Percentiles rank a stretch among this genome's conserved stretches.
Conservation (phyloP, 2,797 vertebrate species). For the Mus spretus region DNA sequence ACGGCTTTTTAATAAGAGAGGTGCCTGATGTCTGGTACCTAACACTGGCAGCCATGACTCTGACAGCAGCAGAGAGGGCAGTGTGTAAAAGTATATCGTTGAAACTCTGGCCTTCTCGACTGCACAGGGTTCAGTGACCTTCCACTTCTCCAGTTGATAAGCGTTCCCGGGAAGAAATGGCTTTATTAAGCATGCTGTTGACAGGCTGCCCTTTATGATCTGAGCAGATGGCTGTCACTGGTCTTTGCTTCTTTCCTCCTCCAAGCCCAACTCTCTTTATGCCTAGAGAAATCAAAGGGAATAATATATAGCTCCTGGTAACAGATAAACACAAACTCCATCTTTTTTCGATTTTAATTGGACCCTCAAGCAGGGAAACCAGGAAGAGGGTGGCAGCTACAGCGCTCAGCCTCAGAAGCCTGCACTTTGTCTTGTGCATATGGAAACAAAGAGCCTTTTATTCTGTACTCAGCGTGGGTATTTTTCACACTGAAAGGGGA, state of each 20-base stretch:
- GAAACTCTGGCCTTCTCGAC: not conserved
- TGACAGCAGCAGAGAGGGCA: not conserved
- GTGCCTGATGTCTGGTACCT: not conserved
- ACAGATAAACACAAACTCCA: constrained; percentile 76
- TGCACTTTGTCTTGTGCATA: constrained; percentile 67
- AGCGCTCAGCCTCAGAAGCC: constrained; percentile 44
- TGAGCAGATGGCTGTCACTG: constrained; percentile 75
- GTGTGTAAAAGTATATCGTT: not conserved
- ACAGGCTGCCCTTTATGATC: constrained; percentile 73
- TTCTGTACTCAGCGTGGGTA: constrained; percentile 59
- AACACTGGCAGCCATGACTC: not conserved
- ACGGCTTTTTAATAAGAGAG: constrained; percentile 1
- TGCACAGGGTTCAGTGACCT: constrained; percentile 39
- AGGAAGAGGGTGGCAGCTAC: constrained; percentile 75
- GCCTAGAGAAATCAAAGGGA: constrained; percentile 80
- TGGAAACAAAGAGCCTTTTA: constrained; percentile 70
- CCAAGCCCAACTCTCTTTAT: constrained; percentile 68
- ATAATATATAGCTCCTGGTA: constrained; percentile 83
- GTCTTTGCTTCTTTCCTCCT: constrained; percentile 71
- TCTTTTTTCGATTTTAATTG: constrained; percentile 84
- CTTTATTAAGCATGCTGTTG: constrained; percentile 64
- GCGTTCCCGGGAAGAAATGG: constrained; percentile 51
- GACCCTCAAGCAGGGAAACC: constrained; percentile 79
- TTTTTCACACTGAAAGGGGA: constrained; percentile 64
- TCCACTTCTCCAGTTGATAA: constrained; percentile 40